phyloP scores from a whole-genome alignment of 2,113 vertebrate species.

The Excalfactoria chinensis region DNA sequence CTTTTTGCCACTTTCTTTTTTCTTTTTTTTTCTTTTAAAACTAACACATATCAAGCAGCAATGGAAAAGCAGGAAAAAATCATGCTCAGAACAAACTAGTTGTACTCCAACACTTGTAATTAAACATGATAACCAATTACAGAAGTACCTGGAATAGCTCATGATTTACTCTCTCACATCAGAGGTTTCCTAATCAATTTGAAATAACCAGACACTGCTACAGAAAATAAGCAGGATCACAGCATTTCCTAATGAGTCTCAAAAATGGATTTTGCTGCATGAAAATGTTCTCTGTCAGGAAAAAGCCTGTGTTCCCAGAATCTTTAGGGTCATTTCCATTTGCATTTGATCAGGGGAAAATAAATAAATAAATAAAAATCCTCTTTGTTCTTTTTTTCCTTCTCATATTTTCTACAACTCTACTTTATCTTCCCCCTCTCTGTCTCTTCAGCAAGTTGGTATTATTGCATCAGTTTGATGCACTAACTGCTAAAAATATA shows the following conservation, averaged over 20 bases:
- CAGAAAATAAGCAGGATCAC: slow-evolving; percentile 83
- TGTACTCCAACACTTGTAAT: slow-evolving; percentile 79
- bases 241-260: slow-evolving; percentile 80
- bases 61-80: slow-evolving; percentile 65
- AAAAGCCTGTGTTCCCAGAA: slow-evolving; percentile 74
- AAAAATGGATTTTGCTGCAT: slow-evolving; percentile 80
- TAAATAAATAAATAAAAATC: slow-evolving; percentile 58
- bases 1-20: neutral
- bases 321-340: slow-evolving; percentile 80
- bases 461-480: slow-evolving; percentile 62
- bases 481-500: slow-evolving; percentile 72
- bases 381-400: slow-evolving; percentile 75
- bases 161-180: slow-evolving; percentile 73
- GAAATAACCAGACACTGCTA: slow-evolving; percentile 74
- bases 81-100: slow-evolving; percentile 72
- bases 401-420: slow-evolving; percentile 56
- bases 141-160: slow-evolving; percentile 78
- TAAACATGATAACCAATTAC: slow-evolving; percentile 82
- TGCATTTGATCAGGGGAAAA: slow-evolving; percentile 74
- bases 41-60: slow-evolving; percentile 4
- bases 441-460: slow-evolving; percentile 54
- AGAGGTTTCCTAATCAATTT: slow-evolving; percentile 81
- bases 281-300: slow-evolving; percentile 80
- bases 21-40: neutral
- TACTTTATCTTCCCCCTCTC: rapidly evolving